Evolutionary conservation across 1,140 invertebrate genomes (phyloP).

Genomic region (Ceratosolen solmsi): DNA sequence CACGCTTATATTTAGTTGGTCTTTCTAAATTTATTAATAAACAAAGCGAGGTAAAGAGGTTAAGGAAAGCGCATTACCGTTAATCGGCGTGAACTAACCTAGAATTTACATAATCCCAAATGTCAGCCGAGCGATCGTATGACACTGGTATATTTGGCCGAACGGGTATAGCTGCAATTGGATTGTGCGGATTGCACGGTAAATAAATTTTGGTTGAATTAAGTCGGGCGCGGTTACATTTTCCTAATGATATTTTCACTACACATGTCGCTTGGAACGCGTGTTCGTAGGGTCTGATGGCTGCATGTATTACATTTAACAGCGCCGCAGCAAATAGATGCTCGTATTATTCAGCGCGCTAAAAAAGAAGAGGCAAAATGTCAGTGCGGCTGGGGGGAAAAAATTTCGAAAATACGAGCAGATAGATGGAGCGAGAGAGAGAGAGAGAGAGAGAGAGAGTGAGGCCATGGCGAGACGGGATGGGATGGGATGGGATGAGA

Average conservation of each 20-base stretch:
- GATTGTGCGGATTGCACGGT: neutral
- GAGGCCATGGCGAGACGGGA: no score
- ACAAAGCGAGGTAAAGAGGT: neutral
- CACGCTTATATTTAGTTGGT: neutral
- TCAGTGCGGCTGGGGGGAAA: neutral
- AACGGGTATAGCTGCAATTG: neutral
- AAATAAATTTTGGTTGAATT: neutral
- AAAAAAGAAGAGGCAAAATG: neutral
- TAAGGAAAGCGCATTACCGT: neutral
- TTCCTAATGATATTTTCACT: neutral
- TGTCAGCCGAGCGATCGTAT: neutral
- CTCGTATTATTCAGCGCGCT: neutral
- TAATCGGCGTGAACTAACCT: neutral
- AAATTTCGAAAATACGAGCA: neutral
- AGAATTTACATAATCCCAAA: slow-evolving; percentile 1
- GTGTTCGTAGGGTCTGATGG: neutral
- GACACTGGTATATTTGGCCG: neutral
- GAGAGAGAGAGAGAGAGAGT: slow-evolving; percentile 25
- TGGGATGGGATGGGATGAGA: no score
- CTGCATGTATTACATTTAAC: neutral
- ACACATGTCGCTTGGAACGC: neutral
- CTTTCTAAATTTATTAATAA: slow-evolving; percentile 5
- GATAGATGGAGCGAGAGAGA: neutral
- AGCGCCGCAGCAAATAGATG: neutral
- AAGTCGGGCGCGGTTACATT: neutral